phyloP scores from a whole-genome alignment of 2,888 invertebrate genomes.

The Archips xylosteana region DNA sequence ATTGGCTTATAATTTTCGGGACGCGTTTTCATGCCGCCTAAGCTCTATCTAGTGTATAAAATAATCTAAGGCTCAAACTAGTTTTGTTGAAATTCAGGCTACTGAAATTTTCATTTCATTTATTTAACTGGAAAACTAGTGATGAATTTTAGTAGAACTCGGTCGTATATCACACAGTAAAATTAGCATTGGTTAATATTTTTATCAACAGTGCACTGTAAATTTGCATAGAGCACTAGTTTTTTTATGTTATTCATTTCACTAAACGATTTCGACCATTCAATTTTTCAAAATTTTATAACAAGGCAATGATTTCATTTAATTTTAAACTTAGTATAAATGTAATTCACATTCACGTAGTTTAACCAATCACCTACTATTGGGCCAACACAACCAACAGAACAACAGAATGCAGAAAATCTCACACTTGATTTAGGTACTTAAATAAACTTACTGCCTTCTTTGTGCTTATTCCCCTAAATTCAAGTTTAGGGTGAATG shows the following conservation, averaged over 20 bases:
- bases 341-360: neutral
- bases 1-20: no score
- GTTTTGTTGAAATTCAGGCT: no score
- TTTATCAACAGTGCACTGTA: neutral
- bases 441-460: no score
- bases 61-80: no score
- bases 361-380: neutral
- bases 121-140: no score
- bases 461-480: no score
- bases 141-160: neutral
- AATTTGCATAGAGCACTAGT: neutral
- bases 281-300: neutral
- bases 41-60: no score
- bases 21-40: no score
- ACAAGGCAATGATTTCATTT: neutral
- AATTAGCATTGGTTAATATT: neutral
- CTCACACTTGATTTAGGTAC: no score
- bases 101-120: no score
- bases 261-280: neutral
- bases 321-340: neutral
- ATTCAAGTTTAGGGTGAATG: no score
- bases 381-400: neutral
- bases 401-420: neutral
- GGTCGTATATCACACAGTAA: neutral
- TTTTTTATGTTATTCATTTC: neutral